phyloP scores from a whole-genome alignment of 2,797 vertebrate genomes.

The Poecilia wingei region DNA sequence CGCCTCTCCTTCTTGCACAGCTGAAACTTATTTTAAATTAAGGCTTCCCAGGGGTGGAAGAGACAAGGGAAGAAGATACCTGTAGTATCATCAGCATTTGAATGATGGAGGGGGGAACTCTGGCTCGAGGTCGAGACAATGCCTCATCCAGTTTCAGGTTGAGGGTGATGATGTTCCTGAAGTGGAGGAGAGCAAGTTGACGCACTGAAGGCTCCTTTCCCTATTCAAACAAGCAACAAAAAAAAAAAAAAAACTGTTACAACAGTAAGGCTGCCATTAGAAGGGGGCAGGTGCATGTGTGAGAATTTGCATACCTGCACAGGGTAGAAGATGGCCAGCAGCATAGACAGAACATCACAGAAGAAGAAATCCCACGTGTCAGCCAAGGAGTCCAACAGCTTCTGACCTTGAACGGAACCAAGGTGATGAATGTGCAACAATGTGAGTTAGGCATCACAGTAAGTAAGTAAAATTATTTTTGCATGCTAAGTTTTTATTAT shows the following conservation, averaged over 20 bases:
- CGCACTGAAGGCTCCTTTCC: slow-evolving; percentile 96
- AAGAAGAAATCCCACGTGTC: slow-evolving; percentile 99
- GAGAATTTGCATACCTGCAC: slow-evolving; percentile 88
- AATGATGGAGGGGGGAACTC: slow-evolving; percentile 93
- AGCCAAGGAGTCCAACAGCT: slow-evolving; percentile 94
- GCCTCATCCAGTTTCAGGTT: slow-evolving; percentile 95
- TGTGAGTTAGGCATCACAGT: background rate
- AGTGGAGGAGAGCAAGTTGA: slow-evolving; percentile 93
- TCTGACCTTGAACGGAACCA: slow-evolving; percentile 85
- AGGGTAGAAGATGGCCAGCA: slow-evolving; percentile 97
- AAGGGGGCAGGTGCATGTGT: background rate
- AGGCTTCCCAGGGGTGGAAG: background rate
- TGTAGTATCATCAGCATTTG: slow-evolving; percentile 97
- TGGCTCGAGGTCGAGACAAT: slow-evolving; percentile 88
- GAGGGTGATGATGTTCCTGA: slow-evolving; percentile 94
- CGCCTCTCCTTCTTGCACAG: slow-evolving; percentile 5
- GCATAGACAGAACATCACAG: slow-evolving; percentile 93
- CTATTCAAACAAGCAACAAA: slow-evolving; percentile 66
- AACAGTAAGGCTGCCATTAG: background rate
- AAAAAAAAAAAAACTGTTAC: background rate
- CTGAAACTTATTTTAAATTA: background rate
- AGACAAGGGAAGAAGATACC: slow-evolving; percentile 71
- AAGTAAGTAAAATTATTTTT: background rate
- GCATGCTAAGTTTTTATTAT: background rate
- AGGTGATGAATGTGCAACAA: background rate